These are phyloP conservation scores for Furcula furcula DNA, from an alignment of 2,888 invertebrate species.

Conservation along the genomic window DNA sequence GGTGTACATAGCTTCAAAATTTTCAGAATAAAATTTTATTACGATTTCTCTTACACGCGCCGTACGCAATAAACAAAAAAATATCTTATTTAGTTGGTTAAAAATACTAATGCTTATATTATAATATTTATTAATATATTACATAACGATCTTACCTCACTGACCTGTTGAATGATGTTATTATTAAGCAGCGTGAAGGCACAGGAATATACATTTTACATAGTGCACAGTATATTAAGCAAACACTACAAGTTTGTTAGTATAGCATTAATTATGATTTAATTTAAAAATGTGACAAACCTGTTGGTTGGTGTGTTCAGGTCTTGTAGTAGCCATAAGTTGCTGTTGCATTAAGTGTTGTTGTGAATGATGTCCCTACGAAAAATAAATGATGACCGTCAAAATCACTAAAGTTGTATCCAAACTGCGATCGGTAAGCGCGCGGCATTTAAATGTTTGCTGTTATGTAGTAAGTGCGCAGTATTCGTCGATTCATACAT, in stretches of 20 bases:
- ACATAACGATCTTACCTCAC: slow-evolving; percentile 59
- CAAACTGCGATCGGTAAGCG: no score
- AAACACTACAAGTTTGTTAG: slow-evolving; percentile 12
- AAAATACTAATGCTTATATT: no score
- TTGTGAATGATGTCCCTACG: slow-evolving; percentile 74
- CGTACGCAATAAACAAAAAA: no score
- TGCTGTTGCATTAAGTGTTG: slow-evolving; percentile 80
- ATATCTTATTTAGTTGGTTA: no score
- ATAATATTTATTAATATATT: background rate
- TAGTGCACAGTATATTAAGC: slow-evolving; percentile 34
- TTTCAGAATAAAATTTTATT: no score
- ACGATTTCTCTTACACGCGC: no score
- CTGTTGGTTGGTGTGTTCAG: slow-evolving; percentile 73
- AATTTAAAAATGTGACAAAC: slow-evolving; percentile 37
- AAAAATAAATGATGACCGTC: no score
- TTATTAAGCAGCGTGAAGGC: slow-evolving; percentile 62
- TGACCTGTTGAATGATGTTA: slow-evolving; percentile 56
- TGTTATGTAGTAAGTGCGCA: no score
- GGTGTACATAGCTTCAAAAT: no score
- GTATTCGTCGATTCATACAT: no score
- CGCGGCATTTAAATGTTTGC: no score
- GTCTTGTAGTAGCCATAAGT: slow-evolving; percentile 61
- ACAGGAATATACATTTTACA: slow-evolving; percentile 47
- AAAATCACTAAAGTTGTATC: no score
- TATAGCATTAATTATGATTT: background rate